These are phyloP conservation scores for Clanis bilineata DNA, from an alignment of 2,888 invertebrate genomes.

Conservation along the genomic window DNA sequence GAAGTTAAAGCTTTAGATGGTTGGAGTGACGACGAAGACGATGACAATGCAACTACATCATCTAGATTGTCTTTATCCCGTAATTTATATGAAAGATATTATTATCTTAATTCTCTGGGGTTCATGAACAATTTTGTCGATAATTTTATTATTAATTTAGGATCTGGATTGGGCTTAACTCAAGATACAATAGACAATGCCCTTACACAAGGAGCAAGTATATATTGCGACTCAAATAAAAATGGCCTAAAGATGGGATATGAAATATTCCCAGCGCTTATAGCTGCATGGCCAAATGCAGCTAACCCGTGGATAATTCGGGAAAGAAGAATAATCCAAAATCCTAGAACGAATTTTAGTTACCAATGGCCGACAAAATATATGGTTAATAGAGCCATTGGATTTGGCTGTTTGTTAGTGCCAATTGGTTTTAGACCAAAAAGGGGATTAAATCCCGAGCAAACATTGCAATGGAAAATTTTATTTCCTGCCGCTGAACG, in stretches of 20 bases:
- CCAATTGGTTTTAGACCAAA: constrained; percentile 87
- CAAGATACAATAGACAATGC: constrained; percentile 77
- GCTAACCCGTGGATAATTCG: constrained; percentile 87
- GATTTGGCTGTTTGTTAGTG: constrained; percentile 86
- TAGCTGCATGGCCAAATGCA: constrained; percentile 87
- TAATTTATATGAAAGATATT: constrained; percentile 67
- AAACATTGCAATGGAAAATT: constrained; percentile 89
- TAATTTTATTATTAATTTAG: constrained; percentile 83
- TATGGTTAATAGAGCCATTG: constrained; percentile 85
- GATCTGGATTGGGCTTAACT: constrained; percentile 81
- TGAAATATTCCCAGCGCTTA: constrained; percentile 87
- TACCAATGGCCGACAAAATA: constrained; percentile 87
- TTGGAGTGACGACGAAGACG: constrained; percentile 70
- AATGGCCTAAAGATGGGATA: constrained; percentile 72
- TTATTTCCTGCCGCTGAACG: constrained; percentile 89
- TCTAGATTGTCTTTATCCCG: constrained; percentile 55
- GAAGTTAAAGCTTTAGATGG: constrained; percentile 63
- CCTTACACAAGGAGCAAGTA: constrained; percentile 84
- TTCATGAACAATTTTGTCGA: constrained; percentile 88
- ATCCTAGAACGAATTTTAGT: constrained; percentile 80
- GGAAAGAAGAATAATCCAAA: constrained; percentile 78
- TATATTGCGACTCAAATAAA: constrained; percentile 82
- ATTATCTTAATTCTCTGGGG: constrained; percentile 84
- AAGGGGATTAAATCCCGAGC: constrained; percentile 81
- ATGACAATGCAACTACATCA: constrained; percentile 49